Base-by-base conservation (phyloP, 2,113 vertebrate genomes). In the Antechinus flavipes region DNA sequence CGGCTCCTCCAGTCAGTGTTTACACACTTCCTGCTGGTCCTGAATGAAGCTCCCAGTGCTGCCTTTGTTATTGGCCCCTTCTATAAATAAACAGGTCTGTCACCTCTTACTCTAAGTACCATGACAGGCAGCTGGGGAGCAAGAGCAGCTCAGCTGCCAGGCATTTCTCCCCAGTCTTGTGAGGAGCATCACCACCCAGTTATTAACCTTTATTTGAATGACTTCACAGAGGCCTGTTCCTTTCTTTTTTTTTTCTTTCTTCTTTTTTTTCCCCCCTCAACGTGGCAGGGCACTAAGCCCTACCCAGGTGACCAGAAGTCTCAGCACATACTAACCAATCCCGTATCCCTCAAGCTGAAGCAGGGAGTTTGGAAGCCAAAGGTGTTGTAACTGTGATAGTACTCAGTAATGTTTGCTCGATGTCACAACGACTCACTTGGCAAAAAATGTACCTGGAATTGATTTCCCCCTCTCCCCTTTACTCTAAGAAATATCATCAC, bases 1-100 rank as follows among this genome's bases (percentile, higher is more conserved):
- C 96, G 91, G 96, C 95, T 97, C 97, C 90, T 97, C 96, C 96
- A 95, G 98, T 97, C 96, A 96, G 98, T 98, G 98, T 98, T 98
- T 98, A 99, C 98, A 98, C 94, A 98, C 95, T 98, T 97, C 97
- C 98, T 98, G 99, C 99, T 99, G 98, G 98, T 99, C 98, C 98
- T 99, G 98, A 99, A 99, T 99, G 99, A 99, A 99, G 99, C 98
- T 97, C 95, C 96, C 97, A 96, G 96, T 93, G 0, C 92, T 97
- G 98, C 96, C 97, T 98, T 99, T 99, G 99, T 98, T 99, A 99
- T 98, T 98, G 96, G 97, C 97, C 97, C 89, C 19, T 90, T 98
- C 99, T 99, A 99, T 99, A 99, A 99, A 99, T 99, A 99, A 98
- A 98, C 91, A 96, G 98, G 99, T 99, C n/a, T 7, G 68, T 84